These are phyloP conservation scores for Gerris buenoi DNA, from an alignment of 1,140 invertebrate species.

Conservation along the genomic window DNA sequence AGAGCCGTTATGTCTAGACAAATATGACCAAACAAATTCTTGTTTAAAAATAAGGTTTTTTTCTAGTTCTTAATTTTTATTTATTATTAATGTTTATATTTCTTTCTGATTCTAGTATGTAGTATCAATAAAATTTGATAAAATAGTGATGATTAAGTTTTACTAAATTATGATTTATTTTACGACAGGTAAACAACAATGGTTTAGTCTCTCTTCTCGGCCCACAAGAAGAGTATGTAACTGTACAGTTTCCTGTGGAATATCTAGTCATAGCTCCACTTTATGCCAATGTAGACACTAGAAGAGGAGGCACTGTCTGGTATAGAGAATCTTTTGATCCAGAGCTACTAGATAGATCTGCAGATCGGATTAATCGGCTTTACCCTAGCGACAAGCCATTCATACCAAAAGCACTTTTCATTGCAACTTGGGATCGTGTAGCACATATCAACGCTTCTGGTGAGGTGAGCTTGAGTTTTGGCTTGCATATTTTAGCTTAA, in stretches of 20 bases:
- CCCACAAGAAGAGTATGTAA: conserved; percentile 68
- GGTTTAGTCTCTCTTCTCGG: conserved; percentile 79
- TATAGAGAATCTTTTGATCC: conserved; percentile 58
- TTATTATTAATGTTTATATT: too few relatives aligned
- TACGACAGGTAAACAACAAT: conserved; percentile 82
- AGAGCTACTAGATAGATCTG: conserved; percentile 45
- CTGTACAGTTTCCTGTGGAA: conserved; percentile 75
- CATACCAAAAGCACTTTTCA: conserved; percentile 44
- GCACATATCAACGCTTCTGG: conserved; percentile 37
- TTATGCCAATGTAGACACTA: conserved; percentile 78
- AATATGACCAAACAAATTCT: too few relatives aligned
- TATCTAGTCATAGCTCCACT: conserved; percentile 80
- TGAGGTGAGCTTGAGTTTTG: neutral
- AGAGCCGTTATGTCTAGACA: too few relatives aligned
- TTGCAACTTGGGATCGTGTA: conserved; percentile 61
- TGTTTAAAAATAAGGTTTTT: too few relatives aligned
- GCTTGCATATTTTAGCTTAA: too few relatives aligned
- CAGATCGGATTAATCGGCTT: conserved; percentile 45
- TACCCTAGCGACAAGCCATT: conserved; percentile 55
- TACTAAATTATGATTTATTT: too few relatives aligned
- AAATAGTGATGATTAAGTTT: too few relatives aligned
- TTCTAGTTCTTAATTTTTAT: too few relatives aligned
- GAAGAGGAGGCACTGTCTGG: conserved; percentile 53
- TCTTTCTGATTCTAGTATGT: too few relatives aligned
- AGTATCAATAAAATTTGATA: too few relatives aligned